These are phyloP conservation scores for Neogale vison DNA, from an alignment of 2,113 vertebrate species.

Conservation along the genomic window DNA sequence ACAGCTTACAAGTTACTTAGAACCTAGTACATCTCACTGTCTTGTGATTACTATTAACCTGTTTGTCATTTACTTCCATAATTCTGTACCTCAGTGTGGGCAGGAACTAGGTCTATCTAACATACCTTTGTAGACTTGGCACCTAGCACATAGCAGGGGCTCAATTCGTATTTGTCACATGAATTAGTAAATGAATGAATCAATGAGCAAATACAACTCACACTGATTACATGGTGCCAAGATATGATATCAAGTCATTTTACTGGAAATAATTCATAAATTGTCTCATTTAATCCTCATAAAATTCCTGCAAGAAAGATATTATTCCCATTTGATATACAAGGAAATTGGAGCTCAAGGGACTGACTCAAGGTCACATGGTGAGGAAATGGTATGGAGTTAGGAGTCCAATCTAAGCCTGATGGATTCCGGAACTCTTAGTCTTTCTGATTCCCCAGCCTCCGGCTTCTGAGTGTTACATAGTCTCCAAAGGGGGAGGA, in stretches of 20 bases:
- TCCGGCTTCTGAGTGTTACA: background rate
- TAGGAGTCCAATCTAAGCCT: background rate
- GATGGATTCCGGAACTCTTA: background rate
- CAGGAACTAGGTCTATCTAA: background rate
- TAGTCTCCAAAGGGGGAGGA: background rate
- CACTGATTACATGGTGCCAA: background rate
- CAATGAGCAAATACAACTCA: slow-evolving; percentile 22
- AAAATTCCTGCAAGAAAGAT: background rate
- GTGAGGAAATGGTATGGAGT: background rate
- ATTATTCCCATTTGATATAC: background rate
- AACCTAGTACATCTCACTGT: background rate
- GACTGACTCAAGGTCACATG: background rate
- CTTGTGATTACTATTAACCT: background rate
- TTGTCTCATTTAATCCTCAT: slow-evolving; percentile 7
- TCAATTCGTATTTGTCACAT: background rate
- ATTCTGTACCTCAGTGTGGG: background rate
- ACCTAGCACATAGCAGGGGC: background rate
- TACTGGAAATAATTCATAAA: background rate
- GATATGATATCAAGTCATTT: background rate
- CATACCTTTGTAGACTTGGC: background rate
- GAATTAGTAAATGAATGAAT: background rate
- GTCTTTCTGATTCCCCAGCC: background rate
- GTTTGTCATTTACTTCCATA: background rate
- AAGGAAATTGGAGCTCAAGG: background rate
- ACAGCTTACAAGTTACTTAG: background rate